A percentile compares a stretch with the other conserved stretches of the same genome.
phyloP scores from a whole-genome alignment of 2,797 vertebrate species.

The Luscinia luscinia region DNA sequence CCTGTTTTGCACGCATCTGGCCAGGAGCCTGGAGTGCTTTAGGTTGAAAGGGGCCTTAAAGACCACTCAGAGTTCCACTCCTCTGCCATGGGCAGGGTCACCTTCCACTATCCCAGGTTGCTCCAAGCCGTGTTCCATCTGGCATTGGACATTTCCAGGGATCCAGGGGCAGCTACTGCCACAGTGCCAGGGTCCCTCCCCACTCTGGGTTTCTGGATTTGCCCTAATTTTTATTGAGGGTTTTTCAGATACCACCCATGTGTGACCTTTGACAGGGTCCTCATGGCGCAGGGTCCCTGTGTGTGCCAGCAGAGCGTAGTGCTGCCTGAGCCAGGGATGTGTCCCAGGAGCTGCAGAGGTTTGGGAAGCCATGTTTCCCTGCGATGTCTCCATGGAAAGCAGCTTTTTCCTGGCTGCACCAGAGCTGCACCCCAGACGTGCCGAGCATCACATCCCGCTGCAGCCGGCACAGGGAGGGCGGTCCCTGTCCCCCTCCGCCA shows the following conservation, averaged over 20 bases:
- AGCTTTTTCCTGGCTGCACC: neutral
- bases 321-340: accelerated
- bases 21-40: neutral
- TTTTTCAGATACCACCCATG: neutral
- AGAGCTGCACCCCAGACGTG: neutral
- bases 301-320: neutral
- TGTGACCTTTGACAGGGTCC: neutral
- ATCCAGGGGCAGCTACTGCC: neutral
- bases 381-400: neutral
- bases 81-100: neutral
- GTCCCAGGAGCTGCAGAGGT: accelerated
- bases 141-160: neutral
- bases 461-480: neutral
- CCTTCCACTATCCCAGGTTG: neutral
- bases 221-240: neutral
- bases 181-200: neutral
- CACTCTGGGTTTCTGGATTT: neutral
- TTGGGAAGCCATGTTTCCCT: accelerated
- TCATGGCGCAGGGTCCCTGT: neutral
- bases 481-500: neutral
- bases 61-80: neutral
- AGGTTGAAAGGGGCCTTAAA: neutral
- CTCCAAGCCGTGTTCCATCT: neutral
- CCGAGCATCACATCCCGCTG: neutral
- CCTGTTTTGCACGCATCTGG: neutral